A percentile compares a stretch with the other conserved stretches of the same genome.
These are phyloP conservation scores for Campoletis sonorensis DNA, from an alignment of 1,140 invertebrate species.

Conservation along the genomic window DNA sequence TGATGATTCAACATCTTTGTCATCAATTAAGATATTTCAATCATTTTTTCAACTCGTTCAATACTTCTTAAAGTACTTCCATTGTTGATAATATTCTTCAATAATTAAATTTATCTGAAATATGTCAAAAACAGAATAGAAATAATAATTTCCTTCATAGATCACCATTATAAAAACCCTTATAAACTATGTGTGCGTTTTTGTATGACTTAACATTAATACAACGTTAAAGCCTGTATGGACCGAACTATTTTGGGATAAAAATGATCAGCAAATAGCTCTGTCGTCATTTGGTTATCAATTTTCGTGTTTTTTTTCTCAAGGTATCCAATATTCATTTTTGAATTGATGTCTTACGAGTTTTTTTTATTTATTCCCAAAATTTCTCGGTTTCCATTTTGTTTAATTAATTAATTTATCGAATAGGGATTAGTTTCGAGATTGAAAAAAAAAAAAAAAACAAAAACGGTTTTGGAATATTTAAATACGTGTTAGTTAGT, in stretches of 20 bases:
- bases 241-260: slow-evolving; percentile 51
- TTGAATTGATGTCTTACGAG: background rate
- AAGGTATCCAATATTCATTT: background rate
- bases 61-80: too few species aligned
- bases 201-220: slow-evolving; percentile 65
- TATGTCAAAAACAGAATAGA: slow-evolving; percentile 24
- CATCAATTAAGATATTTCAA: background rate
- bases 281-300: background rate
- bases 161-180: slow-evolving; percentile 69
- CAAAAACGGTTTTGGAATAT: background rate
- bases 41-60: too few species aligned
- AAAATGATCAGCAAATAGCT: background rate
- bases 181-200: slow-evolving; percentile 68
- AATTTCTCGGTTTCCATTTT: slow-evolving; percentile 48
- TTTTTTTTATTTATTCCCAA: slow-evolving; percentile 4
- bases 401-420: slow-evolving; percentile 11
- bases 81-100: too few species aligned
- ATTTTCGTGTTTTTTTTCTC: background rate
- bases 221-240: slow-evolving; percentile 55
- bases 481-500: slow-evolving; percentile 2
- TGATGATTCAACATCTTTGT: background rate
- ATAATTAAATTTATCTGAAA: too few species aligned
- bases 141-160: slow-evolving; percentile 54
- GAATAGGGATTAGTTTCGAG: slow-evolving; percentile 35
- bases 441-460: slow-evolving; percentile 33